Conservation (phyloP, 2,888 invertebrate species). For the Pemphredon lugubris region DNA sequence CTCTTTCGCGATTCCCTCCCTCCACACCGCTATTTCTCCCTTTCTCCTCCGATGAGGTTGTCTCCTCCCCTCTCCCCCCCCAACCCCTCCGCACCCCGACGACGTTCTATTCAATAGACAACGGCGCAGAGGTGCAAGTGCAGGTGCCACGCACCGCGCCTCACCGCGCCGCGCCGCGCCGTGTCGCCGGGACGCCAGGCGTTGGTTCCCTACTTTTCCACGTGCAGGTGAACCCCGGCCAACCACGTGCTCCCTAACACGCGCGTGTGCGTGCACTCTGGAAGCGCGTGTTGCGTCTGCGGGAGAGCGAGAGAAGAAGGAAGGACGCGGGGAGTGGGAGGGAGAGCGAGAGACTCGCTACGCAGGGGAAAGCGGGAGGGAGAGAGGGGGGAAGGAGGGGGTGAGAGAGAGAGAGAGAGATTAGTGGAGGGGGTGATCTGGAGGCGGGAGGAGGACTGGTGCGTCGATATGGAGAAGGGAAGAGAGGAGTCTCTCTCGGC, state of each 20-base stretch:
- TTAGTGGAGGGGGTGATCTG: constrained; percentile 22
- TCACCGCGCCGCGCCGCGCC: constrained; percentile 18
- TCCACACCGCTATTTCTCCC: constrained; percentile 30
- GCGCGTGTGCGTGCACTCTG: constrained; percentile 45
- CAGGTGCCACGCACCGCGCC: too few species aligned
- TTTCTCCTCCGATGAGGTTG: constrained; percentile 16
- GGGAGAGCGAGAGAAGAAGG: background rate
- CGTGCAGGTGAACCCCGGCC: constrained; percentile 59
- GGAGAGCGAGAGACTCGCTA: background rate
- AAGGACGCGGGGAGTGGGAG: constrained; percentile 2
- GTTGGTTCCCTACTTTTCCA: constrained; percentile 60
- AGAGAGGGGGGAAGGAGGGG: constrained; percentile 9
- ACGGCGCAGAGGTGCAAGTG: constrained; percentile 45
- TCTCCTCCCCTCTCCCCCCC: background rate
- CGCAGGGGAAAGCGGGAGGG: background rate
- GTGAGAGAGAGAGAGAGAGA: constrained; percentile 28
- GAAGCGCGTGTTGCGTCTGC: constrained; percentile 5
- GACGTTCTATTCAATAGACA: constrained; percentile 60
- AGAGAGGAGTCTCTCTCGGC: constrained; percentile 10
- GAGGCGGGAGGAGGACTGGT: constrained; percentile 11
- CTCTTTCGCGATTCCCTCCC: background rate
- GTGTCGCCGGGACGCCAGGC: constrained; percentile 53
- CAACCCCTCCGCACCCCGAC: background rate
- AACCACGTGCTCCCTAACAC: constrained; percentile 60
- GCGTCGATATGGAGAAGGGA: constrained; percentile 29